Evolutionary conservation across 37 sponge, comb jelly and placozoan species (phyloP).

Genomic region (Mnemiopsis leidyi): DNA sequence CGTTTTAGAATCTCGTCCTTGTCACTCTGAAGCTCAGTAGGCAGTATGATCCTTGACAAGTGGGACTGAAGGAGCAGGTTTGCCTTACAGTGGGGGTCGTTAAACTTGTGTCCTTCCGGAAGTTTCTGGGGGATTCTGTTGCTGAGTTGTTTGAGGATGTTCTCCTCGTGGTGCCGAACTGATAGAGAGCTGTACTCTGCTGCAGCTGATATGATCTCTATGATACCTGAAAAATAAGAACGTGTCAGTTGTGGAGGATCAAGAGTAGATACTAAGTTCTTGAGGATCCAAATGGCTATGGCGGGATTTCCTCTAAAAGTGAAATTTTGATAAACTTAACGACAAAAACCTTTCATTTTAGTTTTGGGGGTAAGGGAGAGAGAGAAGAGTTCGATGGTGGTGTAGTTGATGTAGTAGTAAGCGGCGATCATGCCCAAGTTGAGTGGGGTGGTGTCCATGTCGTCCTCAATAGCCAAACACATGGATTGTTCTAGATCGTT

Average conservation of each 20-base stretch:
- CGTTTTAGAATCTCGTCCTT: constrained; percentile 89
- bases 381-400: constrained; percentile 96
- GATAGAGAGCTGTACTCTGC: constrained; percentile 90
- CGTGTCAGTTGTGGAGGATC: too few species aligned
- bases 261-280: too few species aligned
- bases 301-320: too few species aligned
- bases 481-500: constrained; percentile 94
- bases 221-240: constrained; percentile 68
- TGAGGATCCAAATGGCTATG: too few species aligned
- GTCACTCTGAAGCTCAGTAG: constrained; percentile 95
- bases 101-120: constrained; percentile 76
- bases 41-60: constrained; percentile 87
- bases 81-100: constrained; percentile 90
- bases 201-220: constrained; percentile 91
- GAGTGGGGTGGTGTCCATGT: constrained; percentile 87
- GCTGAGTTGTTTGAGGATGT: constrained; percentile 81
- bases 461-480: constrained; percentile 94
- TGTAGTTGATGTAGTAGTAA: constrained; percentile 99
- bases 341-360: constrained; percentile 79
- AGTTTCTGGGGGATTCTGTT: constrained; percentile 87
- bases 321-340: too few species aligned
- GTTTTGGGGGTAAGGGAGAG: constrained; percentile 95
- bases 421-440: constrained; percentile 98
- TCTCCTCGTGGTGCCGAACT: constrained; percentile 93
- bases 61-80: constrained; percentile 97